phyloP scores from a whole-genome alignment of 2,888 invertebrate species.

The Folsomia candida region DNA sequence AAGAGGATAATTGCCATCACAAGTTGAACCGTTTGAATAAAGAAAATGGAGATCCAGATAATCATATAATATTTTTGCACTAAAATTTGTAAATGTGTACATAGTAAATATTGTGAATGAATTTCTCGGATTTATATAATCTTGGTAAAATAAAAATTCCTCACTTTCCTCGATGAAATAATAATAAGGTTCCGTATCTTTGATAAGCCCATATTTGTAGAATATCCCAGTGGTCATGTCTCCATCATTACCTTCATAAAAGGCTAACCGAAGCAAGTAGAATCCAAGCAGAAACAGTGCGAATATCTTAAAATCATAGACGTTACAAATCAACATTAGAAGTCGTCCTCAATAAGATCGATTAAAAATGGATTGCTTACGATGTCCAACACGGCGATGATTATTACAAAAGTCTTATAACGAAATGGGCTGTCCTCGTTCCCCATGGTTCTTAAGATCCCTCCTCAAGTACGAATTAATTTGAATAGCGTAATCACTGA shows the following conservation, averaged over 20 bases:
- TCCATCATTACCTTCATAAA: conserved; percentile 45
- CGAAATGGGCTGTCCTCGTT: conserved; percentile 34
- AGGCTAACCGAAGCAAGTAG: conserved; percentile 38
- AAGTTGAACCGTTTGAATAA: conserved; percentile 42
- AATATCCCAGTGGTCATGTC: conserved; percentile 44
- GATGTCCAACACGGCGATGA: conserved; percentile 40
- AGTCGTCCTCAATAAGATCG: neutral
- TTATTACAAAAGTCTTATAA: conserved; percentile 32
- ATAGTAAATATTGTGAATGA: too few species aligned
- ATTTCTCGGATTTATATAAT: too few species aligned
- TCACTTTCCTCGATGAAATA: conserved; percentile 44
- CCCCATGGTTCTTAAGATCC: conserved; percentile 31
- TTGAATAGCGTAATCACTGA: too few species aligned
- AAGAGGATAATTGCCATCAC: conserved; percentile 43
- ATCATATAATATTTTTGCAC: conserved; percentile 42
- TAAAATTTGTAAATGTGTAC: conserved; percentile 15
- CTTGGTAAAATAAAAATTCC: conserved; percentile 1
- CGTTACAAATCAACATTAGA: neutral
- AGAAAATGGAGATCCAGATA: conserved; percentile 44
- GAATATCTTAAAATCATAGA: conserved; percentile 29
- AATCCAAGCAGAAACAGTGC: conserved; percentile 40
- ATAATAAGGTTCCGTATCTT: conserved; percentile 40
- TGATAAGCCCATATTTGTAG: conserved; percentile 39
- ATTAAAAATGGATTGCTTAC: conserved; percentile 24
- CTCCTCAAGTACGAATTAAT: too few species aligned